Percentiles rank a stretch among this genome's conserved stretches.
These are phyloP conservation scores for Heterotis niloticus DNA, from an alignment of 2,113 vertebrate genomes.

Conservation along the genomic window DNA sequence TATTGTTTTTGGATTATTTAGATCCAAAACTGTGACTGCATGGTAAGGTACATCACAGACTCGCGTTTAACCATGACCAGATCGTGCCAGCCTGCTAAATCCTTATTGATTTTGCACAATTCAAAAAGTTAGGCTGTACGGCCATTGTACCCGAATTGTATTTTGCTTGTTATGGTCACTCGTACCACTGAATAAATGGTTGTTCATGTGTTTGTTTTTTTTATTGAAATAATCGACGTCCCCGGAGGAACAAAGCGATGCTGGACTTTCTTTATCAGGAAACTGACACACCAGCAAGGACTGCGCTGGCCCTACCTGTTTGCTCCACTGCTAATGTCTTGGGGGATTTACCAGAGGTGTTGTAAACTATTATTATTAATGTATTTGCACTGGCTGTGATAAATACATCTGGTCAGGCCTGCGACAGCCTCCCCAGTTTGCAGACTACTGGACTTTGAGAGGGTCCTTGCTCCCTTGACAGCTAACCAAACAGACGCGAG, in stretches of 20 bases:
- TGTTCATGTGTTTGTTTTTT: not conserved
- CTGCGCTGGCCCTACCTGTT: not conserved
- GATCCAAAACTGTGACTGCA: too few species aligned
- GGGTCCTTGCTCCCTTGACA: conserved; percentile 57
- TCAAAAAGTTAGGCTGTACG: not conserved
- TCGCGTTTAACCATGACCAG: too few species aligned
- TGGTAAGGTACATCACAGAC: too few species aligned
- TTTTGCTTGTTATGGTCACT: not conserved
- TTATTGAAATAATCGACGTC: not conserved
- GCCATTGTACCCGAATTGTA: not conserved
- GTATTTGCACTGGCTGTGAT: conserved; percentile 63
- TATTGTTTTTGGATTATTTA: too few species aligned
- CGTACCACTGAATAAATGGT: not conserved
- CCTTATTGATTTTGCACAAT: not conserved
- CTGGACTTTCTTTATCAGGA: not conserved
- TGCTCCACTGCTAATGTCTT: not conserved
- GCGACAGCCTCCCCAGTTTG: conserved; percentile 49
- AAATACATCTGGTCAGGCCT: conserved; percentile 55
- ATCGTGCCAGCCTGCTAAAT: too few species aligned
- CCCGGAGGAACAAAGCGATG: not conserved
- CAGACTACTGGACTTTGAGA: conserved; percentile 68
- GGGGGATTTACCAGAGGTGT: conserved; percentile 38
- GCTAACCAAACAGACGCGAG: conserved; percentile 48
- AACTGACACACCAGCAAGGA: not conserved
- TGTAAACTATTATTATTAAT: conserved; percentile 51